Conservation (phyloP, 1,140 invertebrate species). For the Drosophila nasuta region DNA sequence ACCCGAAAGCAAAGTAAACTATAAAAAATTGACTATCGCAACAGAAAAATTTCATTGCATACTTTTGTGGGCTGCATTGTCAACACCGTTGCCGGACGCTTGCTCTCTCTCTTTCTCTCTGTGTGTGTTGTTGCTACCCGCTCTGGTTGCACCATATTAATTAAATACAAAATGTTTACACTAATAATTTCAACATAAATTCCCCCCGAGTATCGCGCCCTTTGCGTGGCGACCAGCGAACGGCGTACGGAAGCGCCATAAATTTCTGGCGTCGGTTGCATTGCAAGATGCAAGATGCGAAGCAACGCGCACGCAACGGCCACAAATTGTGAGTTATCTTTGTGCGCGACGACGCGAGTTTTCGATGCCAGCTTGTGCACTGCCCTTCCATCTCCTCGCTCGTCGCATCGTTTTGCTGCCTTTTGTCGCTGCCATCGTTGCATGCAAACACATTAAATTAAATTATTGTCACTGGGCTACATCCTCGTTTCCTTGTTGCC, state of each 20-base stretch:
- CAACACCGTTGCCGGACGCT: conserved; percentile 43
- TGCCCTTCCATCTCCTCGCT: not conserved
- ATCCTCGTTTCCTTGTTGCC: conserved; percentile 39
- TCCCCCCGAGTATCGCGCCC: conserved; percentile 9
- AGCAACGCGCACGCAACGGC: conserved; percentile 51
- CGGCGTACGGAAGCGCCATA: conserved; percentile 66
- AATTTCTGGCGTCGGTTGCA: conserved; percentile 56
- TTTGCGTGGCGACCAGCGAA: conserved; percentile 10
- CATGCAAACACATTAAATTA: conserved; percentile 83
- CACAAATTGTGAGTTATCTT: conserved; percentile 82
- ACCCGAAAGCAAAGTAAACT: conserved; percentile 41
- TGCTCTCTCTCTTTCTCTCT: too few species aligned
- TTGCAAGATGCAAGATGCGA: conserved; percentile 56
- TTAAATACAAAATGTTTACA: conserved; percentile 84
- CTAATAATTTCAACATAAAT: conserved; percentile 79
- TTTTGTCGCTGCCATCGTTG: conserved; percentile 58
- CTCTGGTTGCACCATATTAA: conserved; percentile 62
- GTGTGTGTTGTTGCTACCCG: not conserved
- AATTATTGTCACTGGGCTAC: conserved; percentile 74
- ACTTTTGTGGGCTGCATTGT: conserved; percentile 57
- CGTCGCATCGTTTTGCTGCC: conserved; percentile 33
- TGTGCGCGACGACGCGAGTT: conserved; percentile 32
- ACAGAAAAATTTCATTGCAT: conserved; percentile 46
- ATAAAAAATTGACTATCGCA: conserved; percentile 50
- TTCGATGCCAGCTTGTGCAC: conserved; percentile 35